Percentiles rank a stretch among this genome's conserved stretches.
phyloP scores from a whole-genome alignment of 1,140 invertebrate genomes.

The Drosophila kanapiae region DNA sequence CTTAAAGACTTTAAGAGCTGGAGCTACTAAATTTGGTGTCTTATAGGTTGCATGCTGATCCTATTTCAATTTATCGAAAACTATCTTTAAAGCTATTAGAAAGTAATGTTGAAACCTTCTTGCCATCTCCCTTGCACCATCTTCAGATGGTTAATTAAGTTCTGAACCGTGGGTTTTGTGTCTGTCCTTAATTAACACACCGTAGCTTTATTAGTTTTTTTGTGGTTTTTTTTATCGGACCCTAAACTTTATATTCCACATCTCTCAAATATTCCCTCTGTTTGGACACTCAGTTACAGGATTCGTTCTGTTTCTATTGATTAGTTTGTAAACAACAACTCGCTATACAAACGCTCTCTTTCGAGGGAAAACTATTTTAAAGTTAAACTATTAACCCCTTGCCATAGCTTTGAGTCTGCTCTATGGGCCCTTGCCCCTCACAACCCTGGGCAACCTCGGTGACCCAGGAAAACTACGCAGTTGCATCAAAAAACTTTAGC shows the following conservation, averaged over 20 bases:
- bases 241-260: too few species aligned
- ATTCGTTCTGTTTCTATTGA: background rate
- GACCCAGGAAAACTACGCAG: conserved; percentile 25
- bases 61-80: too few species aligned
- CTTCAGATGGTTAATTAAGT: too few species aligned
- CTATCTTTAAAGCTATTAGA: background rate
- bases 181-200: too few species aligned
- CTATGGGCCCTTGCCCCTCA: too few species aligned
- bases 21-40: too few species aligned
- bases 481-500: conserved; percentile 47
- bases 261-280: background rate
- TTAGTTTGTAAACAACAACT: background rate
- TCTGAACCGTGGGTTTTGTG: too few species aligned
- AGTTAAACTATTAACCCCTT: conserved; percentile 7
- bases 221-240: too few species aligned
- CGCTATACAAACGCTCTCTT: background rate
- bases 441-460: background rate
- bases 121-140: too few species aligned
- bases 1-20: too few species aligned
- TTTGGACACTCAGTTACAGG: background rate
- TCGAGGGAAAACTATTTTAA: conserved; percentile 19
- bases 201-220: too few species aligned
- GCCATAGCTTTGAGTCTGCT: conserved; percentile 13
- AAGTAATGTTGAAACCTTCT: background rate
- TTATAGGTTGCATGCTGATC: too few species aligned